Evolutionary conservation across 2,113 vertebrate genomes (phyloP), one percentile per base, ranked within the genome.

Genomic region (Oreotrochilus melanogaster): DNA sequence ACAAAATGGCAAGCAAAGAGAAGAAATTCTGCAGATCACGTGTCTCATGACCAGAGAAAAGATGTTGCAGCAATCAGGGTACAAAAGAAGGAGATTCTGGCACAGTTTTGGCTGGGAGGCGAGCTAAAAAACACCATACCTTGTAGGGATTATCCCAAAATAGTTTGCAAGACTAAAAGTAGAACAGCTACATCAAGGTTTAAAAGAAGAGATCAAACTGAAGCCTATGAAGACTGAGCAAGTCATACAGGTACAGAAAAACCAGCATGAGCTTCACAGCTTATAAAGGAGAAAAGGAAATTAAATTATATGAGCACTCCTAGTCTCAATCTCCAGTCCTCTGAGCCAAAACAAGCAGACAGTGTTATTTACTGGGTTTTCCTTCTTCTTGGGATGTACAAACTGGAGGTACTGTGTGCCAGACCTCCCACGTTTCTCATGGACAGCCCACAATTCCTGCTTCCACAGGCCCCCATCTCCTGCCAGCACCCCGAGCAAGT

Each of bases 281-380:
- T 86, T 54, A 75, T 47, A 78, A 89, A 89, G 93, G 37, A 72
- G 53, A 71, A 61, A 93, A 57, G 31, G 33, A 88, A 90, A 92
- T 65, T 58, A 62, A 76, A 58, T 92, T 58, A 65, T 57, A 65
- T 9, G 50, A 71, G 67, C 7, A 56, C 35, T 39, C 56, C 25
- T 70, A 37, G 18, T 83, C 89, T 88, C 54, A 61, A 4, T 21
- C 56, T 51, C 28, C 66, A 79, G 51, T 30, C 31, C 66, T 51
- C 72, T 27, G 31, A 86, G 75, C 67, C 72, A 70, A 90, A 92
- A 75, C 25, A 79, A 92, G 47, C 56, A 69, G 71, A 73, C 39
- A 80, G 35, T 50, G 82, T 86, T 79, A 75, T 82, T 94, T 93
- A 88, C 62, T n/a, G 25, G 0, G 62, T 73, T 85, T 82, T 53